These are phyloP conservation scores for Pammene fasciana DNA, from an alignment of 2,888 invertebrate species.

Conservation along the genomic window DNA sequence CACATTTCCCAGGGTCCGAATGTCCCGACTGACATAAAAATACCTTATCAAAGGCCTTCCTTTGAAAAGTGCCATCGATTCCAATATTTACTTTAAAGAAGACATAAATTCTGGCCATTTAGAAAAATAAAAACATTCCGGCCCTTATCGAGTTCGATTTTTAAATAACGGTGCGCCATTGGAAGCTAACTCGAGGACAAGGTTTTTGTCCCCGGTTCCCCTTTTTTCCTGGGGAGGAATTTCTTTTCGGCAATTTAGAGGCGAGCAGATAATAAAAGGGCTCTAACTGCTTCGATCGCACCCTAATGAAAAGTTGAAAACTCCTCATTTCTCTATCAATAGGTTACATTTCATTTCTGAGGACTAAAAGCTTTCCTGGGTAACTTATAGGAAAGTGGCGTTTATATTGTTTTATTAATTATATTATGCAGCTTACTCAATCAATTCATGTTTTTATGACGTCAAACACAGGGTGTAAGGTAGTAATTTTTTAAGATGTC, in stretches of 20 bases:
- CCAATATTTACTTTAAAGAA: conserved; percentile 76
- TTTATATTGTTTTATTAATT: too few species aligned
- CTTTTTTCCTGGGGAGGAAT: conserved; percentile 76
- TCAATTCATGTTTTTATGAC: too few species aligned
- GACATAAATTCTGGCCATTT: conserved; percentile 80
- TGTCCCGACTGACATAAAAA: conserved; percentile 73
- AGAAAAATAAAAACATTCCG: conserved; percentile 81
- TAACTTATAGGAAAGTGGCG: too few species aligned
- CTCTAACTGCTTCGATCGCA: conserved; percentile 80
- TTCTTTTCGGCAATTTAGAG: conserved; percentile 83
- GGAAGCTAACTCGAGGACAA: conserved; percentile 76
- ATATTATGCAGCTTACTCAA: too few species aligned
- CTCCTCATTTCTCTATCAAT: conserved; percentile 78
- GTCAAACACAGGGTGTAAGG: too few species aligned
- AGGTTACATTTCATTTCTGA: conserved; percentile 60
- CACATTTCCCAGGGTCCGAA: conserved; percentile 80
- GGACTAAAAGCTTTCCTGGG: conserved; percentile 39
- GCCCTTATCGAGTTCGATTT: conserved; percentile 82
- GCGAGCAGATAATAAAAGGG: conserved; percentile 83
- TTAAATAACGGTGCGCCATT: conserved; percentile 80
- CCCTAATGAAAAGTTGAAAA: conserved; percentile 81
- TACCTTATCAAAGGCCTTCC: conserved; percentile 73
- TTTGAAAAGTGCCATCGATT: conserved; percentile 74
- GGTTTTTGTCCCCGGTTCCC: conserved; percentile 77
- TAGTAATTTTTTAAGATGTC: too few species aligned